phyloP scores from a whole-genome alignment of 2,113 vertebrate genomes.

The Ceyx cyanopectus region DNA sequence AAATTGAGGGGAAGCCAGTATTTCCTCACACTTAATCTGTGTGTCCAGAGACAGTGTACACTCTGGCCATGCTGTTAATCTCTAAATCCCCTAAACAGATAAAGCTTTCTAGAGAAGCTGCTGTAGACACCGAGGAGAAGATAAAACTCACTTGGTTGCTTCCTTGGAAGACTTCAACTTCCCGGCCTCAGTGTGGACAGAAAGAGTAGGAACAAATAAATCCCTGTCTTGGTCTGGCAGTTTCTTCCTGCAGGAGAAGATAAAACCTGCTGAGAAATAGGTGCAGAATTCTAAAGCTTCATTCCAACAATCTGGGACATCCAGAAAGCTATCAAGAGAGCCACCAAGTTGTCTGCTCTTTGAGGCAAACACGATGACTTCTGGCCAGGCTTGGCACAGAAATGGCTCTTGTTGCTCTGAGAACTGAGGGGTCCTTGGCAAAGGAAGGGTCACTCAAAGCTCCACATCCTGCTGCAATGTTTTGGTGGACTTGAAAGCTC shows the following conservation, averaged over 20 bases:
- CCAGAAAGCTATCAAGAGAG: background rate
- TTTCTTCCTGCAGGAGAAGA: slow-evolving; percentile 27
- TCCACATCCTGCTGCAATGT: background rate
- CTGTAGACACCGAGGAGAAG: background rate
- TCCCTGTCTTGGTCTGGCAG: background rate
- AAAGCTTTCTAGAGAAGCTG: slow-evolving; percentile 46
- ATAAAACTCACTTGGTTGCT: slow-evolving; percentile 40
- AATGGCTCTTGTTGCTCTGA: background rate
- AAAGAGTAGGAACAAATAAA: slow-evolving; percentile 7
- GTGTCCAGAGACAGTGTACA: background rate
- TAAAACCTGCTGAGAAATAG: slow-evolving; percentile 10
- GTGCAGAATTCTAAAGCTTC: background rate
- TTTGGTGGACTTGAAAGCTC: background rate
- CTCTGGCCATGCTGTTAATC: slow-evolving; percentile 18
- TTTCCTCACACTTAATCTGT: slow-evolving; percentile 35
- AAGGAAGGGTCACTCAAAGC: background rate
- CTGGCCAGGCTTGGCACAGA: background rate
- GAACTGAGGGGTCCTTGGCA: background rate
- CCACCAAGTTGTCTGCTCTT: background rate
- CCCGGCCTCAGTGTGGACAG: background rate
- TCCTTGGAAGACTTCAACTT: slow-evolving; percentile 2
- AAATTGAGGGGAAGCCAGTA: background rate
- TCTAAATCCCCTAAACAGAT: slow-evolving; percentile 20
- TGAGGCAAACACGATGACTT: background rate
- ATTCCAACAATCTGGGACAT: background rate